Conservation (phyloP, 2,888 invertebrate genomes). For the Zaprionus lineosus region DNA sequence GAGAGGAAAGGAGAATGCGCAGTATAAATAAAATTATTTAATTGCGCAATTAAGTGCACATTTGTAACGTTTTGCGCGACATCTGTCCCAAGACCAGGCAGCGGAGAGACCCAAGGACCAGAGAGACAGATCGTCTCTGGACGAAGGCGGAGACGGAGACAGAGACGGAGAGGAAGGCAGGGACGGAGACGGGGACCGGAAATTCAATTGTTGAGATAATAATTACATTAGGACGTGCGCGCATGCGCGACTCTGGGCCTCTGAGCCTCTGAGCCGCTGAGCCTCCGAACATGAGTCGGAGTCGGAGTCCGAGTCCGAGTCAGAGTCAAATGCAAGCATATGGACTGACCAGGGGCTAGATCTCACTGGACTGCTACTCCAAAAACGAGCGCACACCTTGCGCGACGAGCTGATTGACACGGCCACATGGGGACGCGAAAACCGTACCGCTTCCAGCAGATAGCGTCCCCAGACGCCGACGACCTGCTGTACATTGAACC, state of each 20-base stretch:
- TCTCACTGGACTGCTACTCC: constrained; percentile 17
- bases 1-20: constrained; percentile 39
- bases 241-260: constrained; percentile 63
- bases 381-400: constrained; percentile 67
- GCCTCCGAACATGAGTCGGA: constrained; percentile 21
- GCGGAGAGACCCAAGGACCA: constrained; percentile 22
- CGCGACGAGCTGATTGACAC: constrained; percentile 78
- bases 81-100: constrained; percentile 59
- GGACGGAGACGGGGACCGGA: constrained; percentile 71
- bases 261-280: constrained; percentile 17
- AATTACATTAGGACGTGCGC: constrained; percentile 80
- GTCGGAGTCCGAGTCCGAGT: constrained; percentile 18
- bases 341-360: constrained; percentile 23
- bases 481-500: constrained; percentile 70
- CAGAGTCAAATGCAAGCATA: constrained; percentile 34
- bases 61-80: constrained; percentile 80
- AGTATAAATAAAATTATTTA: constrained; percentile 79
- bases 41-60: constrained; percentile 81
- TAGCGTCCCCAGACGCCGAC: constrained; percentile 23
- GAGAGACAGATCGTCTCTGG: constrained; percentile 22
- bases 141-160: constrained; percentile 20
- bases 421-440: constrained; percentile 69
- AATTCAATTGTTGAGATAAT: constrained; percentile 81
- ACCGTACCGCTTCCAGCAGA: constrained; percentile 22
- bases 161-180: too few species aligned